Percentiles rank a stretch among this genome's conserved stretches.
Evolutionary conservation across 2,797 vertebrate genomes (phyloP).

Genomic region (Odontamblyopus rebecca): DNA sequence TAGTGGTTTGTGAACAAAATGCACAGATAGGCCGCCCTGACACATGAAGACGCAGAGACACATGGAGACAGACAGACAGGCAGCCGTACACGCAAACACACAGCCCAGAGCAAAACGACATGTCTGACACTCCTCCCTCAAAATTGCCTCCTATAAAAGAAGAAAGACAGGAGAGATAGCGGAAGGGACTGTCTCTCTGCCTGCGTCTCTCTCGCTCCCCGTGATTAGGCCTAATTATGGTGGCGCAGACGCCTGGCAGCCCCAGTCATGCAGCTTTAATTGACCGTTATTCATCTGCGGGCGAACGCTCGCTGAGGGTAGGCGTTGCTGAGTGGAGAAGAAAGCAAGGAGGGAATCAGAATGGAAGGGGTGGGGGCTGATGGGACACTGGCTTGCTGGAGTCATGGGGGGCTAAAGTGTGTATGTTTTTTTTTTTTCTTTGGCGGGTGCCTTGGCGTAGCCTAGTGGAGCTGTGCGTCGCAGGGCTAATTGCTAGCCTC

Average conservation of each 20-base stretch:
- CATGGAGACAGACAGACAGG: constrained; percentile 8
- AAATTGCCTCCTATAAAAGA: constrained; percentile 87
- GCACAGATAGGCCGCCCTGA: constrained; percentile 35
- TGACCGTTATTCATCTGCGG: constrained; percentile 93
- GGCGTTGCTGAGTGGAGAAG: constrained; percentile 53
- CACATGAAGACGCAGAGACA: constrained; percentile 13
- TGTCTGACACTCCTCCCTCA: constrained; percentile 76
- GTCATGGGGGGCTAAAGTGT: constrained; percentile 35
- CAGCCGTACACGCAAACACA: constrained; percentile 29
- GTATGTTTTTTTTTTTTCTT: constrained; percentile 44
- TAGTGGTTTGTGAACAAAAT: constrained; percentile 57
- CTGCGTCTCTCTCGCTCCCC: constrained; percentile 62
- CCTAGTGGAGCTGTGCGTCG: constrained; percentile 75
- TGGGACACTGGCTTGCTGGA: constrained; percentile 54
- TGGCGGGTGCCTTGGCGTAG: constrained; percentile 74
- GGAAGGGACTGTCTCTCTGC: constrained; percentile 58
- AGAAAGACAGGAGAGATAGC: constrained; percentile 57
- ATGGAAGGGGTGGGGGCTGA: constrained; percentile 4
- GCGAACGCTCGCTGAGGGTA: constrained; percentile 71
- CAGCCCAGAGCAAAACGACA: constrained; percentile 71
- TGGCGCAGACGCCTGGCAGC: constrained; percentile 90
- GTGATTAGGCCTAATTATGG: constrained; percentile 97
- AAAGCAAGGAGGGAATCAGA: constrained; percentile 45
- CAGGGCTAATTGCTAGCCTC: constrained; percentile 92
- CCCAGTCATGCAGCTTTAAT: constrained; percentile 93